A percentile compares a stretch with the other conserved stretches of the same genome.
phyloP scores from a whole-genome alignment of 2,797 vertebrate species.

The Sebastiscus albofasciatus region DNA sequence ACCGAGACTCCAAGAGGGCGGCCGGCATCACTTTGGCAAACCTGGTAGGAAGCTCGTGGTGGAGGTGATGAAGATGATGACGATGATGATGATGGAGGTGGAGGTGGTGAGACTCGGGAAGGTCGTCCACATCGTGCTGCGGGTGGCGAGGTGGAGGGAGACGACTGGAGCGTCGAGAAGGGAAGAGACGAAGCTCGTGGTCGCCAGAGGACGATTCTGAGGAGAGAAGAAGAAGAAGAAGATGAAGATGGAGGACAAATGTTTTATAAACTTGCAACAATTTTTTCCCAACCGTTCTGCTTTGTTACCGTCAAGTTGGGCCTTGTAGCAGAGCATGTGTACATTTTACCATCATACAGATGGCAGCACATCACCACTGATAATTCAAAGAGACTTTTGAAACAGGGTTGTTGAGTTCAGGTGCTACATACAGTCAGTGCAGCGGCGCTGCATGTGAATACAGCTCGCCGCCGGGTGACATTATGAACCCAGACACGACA shows the following conservation, averaged over 20 bases:
- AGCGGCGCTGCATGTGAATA: too few species aligned
- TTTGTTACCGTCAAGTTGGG: too few species aligned
- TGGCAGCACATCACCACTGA: too few species aligned
- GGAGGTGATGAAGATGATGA: neutral
- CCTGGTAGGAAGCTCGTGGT: neutral
- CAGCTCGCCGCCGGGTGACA: too few species aligned
- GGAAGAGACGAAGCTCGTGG: slow-evolving; percentile 34
- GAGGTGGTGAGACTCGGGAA: neutral
- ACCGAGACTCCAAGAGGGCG: slow-evolving; percentile 40
- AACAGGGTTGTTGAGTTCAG: too few species aligned
- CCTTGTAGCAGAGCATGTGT: too few species aligned
- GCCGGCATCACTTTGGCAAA: slow-evolving; percentile 35
- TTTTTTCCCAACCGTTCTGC: too few species aligned
- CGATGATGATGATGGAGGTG: neutral
- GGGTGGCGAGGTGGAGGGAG: neutral
- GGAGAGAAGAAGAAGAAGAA: neutral
- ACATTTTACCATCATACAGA: too few species aligned
- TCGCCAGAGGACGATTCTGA: slow-evolving; percentile 67
- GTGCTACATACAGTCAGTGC: too few species aligned
- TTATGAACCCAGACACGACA: too few species aligned
- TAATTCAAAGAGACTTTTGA: too few species aligned
- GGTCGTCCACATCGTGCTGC: neutral
- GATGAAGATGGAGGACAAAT: neutral
- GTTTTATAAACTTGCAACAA: too few species aligned
- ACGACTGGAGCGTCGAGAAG: slow-evolving; percentile 26